These are phyloP conservation scores for Mormyrus iriodes DNA, from an alignment of 2,113 vertebrate species.

Conservation along the genomic window DNA sequence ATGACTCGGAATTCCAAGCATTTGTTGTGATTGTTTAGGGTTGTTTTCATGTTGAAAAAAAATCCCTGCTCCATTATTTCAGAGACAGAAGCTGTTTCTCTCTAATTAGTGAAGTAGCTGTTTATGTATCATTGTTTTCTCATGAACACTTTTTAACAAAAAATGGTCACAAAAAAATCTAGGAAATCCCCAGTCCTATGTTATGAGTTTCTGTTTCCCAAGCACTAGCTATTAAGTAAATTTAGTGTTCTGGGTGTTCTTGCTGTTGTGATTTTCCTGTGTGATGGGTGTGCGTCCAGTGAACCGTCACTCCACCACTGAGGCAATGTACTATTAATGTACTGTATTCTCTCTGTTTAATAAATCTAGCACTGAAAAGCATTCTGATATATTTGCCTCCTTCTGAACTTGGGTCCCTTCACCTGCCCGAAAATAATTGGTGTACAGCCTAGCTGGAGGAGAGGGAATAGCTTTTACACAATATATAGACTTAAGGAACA, in stretches of 20 bases:
- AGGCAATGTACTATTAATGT: neutral
- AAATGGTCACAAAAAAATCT: neutral
- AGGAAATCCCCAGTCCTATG: neutral
- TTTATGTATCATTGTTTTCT: neutral
- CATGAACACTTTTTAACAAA: neutral
- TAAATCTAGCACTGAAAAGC: neutral
- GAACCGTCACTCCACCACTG: neutral
- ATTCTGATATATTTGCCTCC: neutral
- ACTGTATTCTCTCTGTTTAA: no score
- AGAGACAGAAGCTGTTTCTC: neutral
- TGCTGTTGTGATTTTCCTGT: neutral
- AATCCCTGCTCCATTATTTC: conserved; percentile 9
- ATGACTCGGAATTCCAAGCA: neutral
- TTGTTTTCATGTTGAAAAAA: conserved; percentile 1
- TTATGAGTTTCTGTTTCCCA: neutral
- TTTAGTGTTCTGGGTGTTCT: neutral
- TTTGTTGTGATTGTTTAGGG: neutral
- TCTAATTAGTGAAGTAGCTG: neutral
- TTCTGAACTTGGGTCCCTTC: neutral
- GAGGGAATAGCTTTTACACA: neutral
- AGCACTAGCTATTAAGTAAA: neutral
- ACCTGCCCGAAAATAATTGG: neutral
- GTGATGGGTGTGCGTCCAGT: neutral
- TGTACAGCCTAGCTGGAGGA: neutral
- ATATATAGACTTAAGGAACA: neutral